These are phyloP conservation scores for Nomada ruficornis DNA, from an alignment of 2,888 invertebrate species.

Conservation along the genomic window DNA sequence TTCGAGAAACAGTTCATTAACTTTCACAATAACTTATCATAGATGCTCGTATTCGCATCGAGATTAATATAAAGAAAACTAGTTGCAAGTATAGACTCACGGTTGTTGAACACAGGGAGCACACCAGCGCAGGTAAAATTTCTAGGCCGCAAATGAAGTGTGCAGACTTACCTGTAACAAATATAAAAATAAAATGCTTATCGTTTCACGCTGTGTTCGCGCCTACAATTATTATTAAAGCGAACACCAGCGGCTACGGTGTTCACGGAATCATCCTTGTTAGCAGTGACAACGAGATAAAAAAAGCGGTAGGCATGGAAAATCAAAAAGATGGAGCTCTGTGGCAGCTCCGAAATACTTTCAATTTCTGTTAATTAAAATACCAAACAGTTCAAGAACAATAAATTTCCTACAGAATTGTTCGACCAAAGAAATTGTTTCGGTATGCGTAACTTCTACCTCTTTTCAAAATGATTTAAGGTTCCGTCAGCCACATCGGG, in stretches of 20 bases:
- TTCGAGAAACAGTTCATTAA: neutral
- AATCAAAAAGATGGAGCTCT: neutral
- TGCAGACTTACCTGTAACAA: slow-evolving; percentile 69
- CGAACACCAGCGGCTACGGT: neutral
- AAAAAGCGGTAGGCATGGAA: neutral
- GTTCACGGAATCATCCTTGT: slow-evolving; percentile 7
- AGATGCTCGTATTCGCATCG: neutral
- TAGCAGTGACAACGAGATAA: neutral
- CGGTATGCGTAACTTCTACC: neutral
- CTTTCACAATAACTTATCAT: neutral
- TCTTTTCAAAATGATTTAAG: neutral
- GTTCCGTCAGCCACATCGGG: neutral
- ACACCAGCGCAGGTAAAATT: slow-evolving; percentile 10
- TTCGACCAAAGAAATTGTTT: too few species aligned
- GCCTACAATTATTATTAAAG: neutral
- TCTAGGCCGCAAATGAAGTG: slow-evolving; percentile 15
- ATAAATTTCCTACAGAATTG: too few species aligned
- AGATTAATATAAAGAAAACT: slow-evolving; percentile 15
- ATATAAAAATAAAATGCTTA: slow-evolving; percentile 49
- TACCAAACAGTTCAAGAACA: too few species aligned
- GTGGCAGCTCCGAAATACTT: too few species aligned
- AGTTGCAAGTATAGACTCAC: slow-evolving; percentile 48
- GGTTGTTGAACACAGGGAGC: slow-evolving; percentile 10
- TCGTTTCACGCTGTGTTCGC: slow-evolving; percentile 7
- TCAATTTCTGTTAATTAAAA: too few species aligned